Conservation (phyloP, 1,140 invertebrate genomes). For the Ladona fulva region DNA sequence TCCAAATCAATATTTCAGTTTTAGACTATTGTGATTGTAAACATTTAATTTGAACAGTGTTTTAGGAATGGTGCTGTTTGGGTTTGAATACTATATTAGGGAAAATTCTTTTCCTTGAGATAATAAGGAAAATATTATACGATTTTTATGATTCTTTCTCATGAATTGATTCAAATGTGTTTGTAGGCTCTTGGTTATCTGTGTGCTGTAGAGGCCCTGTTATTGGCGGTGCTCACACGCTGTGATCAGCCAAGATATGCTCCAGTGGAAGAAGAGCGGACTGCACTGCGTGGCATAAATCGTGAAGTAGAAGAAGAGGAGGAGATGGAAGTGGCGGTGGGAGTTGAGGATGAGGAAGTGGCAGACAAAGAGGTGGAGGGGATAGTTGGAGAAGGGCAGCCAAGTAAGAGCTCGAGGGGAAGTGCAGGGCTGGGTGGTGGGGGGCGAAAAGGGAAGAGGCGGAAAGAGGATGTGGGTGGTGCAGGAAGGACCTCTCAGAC, state of each 20-base stretch:
- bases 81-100: too few relatives aligned
- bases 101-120: too few relatives aligned
- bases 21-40: too few relatives aligned
- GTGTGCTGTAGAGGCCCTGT: slow-evolving; percentile 38
- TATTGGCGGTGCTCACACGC: slow-evolving; percentile 36
- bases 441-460: not conserved
- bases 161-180: slow-evolving; percentile 13
- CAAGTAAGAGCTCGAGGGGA: not conserved
- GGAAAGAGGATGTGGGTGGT: not conserved
- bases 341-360: not conserved
- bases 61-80: too few relatives aligned
- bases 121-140: too few relatives aligned
- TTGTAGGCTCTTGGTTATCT: slow-evolving; percentile 39
- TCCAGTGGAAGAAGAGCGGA: not conserved
- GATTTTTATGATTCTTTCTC: not conserved
- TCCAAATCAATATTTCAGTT: too few relatives aligned
- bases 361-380: not conserved
- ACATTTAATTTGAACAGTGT: too few relatives aligned
- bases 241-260: slow-evolving; percentile 16
- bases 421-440: not conserved
- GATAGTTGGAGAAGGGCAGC: not conserved
- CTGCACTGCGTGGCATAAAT: not conserved
- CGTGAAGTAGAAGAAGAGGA: not conserved
- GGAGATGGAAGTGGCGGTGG: not conserved
- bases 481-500: not conserved